These are phyloP conservation scores for Mimas tiliae DNA, from an alignment of 2,888 invertebrate genomes.

Conservation along the genomic window DNA sequence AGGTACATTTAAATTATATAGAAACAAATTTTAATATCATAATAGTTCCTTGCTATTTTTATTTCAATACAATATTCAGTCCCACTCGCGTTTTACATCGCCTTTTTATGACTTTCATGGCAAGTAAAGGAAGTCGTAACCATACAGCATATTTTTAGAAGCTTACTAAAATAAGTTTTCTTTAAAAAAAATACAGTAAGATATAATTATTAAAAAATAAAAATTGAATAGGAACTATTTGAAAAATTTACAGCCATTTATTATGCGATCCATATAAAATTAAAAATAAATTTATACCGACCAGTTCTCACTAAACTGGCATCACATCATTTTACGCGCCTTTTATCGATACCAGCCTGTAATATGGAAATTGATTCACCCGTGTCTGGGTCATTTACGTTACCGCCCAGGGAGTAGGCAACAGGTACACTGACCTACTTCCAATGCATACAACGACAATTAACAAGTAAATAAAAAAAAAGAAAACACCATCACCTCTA, in stretches of 20 bases:
- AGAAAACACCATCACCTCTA: neutral
- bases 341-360: slow-evolving; percentile 6
- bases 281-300: neutral
- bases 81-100: neutral
- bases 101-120: neutral
- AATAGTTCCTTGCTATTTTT: neutral
- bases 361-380: slow-evolving; percentile 34
- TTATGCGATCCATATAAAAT: neutral
- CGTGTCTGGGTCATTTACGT: slow-evolving; percentile 40
- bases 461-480: neutral
- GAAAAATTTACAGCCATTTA: too few species aligned
- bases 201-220: too few species aligned
- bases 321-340: slow-evolving; percentile 9
- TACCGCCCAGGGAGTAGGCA: slow-evolving; percentile 53
- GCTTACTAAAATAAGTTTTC: neutral
- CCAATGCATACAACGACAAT: slow-evolving; percentile 26
- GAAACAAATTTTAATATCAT: too few species aligned
- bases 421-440: slow-evolving; percentile 55
- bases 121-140: neutral
- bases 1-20: too few species aligned
- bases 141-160: neutral
- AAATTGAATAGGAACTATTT: too few species aligned
- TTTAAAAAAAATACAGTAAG: neutral
- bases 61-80: neutral
- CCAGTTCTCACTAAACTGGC: neutral